Evolutionary conservation across 2,797 vertebrate genomes (phyloP), one percentile per base, ranked within the genome.

Genomic region (Silurus aristotelis): DNA sequence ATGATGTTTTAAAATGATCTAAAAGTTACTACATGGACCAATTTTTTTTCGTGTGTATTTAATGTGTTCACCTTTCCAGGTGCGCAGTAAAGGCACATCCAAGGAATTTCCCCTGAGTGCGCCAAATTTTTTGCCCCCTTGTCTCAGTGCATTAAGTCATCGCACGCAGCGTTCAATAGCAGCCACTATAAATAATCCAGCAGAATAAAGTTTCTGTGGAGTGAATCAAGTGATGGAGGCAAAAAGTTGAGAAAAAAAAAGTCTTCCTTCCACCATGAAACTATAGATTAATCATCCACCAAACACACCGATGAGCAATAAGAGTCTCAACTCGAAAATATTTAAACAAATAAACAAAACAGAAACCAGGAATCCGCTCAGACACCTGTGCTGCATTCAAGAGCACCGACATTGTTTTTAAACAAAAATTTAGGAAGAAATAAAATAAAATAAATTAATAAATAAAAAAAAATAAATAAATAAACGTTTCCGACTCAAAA

Each of bases 281-380:
- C 46, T 83, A 7, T n/a, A 84, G 72, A 87, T 88, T 88, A 89
- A 89, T 87, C 25, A 89, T 89, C 84, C 81, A 86, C 87, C 78
- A 85, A 25, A 22, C 72, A 31, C 86, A 56, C 81, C 58, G 38
- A 68, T 70, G 77, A 83, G 76, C 85, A 82, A 77, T 19, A 78
- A 85, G 64, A 77, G 58, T 38, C 58, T 55, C 67, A 70, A 6
- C 52, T 58, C 81, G 25, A 71, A 83, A 56, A 56, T 80, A 73
- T 58, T 88, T 82, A 63, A 58, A 14, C 48, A 55, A 56, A 61
- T 72, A 31, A 15, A 72, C 19, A 52, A 52, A 66, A 66, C 31
- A 55, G 17, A 5, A 1, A 80, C 43, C 15, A 79, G 22, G 76
- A 71, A 70, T 5, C 43, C 61, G 1, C 22, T 1, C n/a, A 31